Evolutionary conservation across 2,888 invertebrate genomes (phyloP), one percentile per base, ranked within the genome.

Genomic region (Synergus laeviventris): DNA sequence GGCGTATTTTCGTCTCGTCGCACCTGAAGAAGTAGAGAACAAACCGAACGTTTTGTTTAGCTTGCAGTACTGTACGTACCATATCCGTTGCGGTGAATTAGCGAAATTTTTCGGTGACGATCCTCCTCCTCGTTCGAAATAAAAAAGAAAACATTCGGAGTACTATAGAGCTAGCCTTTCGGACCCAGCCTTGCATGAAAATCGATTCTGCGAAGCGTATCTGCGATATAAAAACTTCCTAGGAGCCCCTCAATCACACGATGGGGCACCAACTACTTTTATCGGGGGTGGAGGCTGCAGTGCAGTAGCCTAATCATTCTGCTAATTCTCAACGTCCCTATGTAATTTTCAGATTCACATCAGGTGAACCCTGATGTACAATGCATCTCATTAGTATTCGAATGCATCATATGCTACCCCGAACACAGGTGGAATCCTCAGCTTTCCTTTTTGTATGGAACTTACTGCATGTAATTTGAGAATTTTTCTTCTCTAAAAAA

Each of bases 201-300:
- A 70, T 70, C 49, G 31, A 70, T 70, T 70, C 45, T 49, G 2
- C 31, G 45, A 70, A 70, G 49, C 49, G 70, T 70, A 31, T 70
- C 70, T 49, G n/a, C 31, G 2, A 16, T 70, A 70, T 45, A 70
- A 70, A 70, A 70, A 70, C 70, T 49, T 45, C 70, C 21, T 70
- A 70, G 49, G 70, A 70, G 70, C 31, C 45, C 49, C 31, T 49
- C 49, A 45, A 70, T 70, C 49, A 31, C 49, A 11, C 70, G 49
- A 70, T 31, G 70, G 70, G 70, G 31, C 36, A n/a, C 24, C 31
- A 62, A 11, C 38, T 45, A 5, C 56, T 45, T 16, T 49, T 24
- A 70, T 49, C n/a, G 45, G 49, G 70, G 70, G 45, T 45, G 49
- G 70, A 70, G 49, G n/a, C 31, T n/a, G 31, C 45, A 70, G 11